These are phyloP conservation scores for Cyclargus thomasi DNA, from an alignment of 1,140 invertebrate species.

Conservation along the genomic window DNA sequence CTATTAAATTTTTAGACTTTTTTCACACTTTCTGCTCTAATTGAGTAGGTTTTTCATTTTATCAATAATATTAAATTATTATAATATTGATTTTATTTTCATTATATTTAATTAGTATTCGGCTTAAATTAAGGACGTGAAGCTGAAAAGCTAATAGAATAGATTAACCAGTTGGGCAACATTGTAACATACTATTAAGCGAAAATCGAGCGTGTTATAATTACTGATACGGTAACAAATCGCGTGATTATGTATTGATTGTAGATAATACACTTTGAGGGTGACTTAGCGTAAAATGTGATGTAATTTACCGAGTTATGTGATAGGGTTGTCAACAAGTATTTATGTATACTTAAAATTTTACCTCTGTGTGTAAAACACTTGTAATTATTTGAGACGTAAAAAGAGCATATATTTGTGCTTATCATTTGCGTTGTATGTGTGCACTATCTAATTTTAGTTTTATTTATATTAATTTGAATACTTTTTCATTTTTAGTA, in stretches of 20 bases:
- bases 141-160: slow-evolving; percentile 17
- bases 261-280: slow-evolving; percentile 35
- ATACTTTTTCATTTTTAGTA: no score
- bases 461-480: no score
- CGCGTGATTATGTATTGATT: slow-evolving; percentile 42
- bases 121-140: neutral
- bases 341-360: neutral
- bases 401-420: no score
- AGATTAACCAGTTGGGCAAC: slow-evolving; percentile 21
- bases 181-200: slow-evolving; percentile 25
- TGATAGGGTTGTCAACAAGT: neutral
- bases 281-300: slow-evolving; percentile 41
- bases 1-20: no score
- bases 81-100: no score
- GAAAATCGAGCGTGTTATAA: slow-evolving; percentile 24
- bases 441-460: no score
- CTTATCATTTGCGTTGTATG: no score
- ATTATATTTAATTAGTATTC: no score
- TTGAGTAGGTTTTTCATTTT: no score
- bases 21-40: no score
- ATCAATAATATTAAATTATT: no score
- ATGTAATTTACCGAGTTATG: slow-evolving; percentile 31
- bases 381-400: neutral
- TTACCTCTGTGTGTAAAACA: neutral
- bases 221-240: slow-evolving; percentile 31